Percentiles rank a stretch among this genome's conserved stretches.
These are phyloP conservation scores for Mohoua ochrocephala DNA, from an alignment of 2,113 vertebrate species.

Conservation along the genomic window DNA sequence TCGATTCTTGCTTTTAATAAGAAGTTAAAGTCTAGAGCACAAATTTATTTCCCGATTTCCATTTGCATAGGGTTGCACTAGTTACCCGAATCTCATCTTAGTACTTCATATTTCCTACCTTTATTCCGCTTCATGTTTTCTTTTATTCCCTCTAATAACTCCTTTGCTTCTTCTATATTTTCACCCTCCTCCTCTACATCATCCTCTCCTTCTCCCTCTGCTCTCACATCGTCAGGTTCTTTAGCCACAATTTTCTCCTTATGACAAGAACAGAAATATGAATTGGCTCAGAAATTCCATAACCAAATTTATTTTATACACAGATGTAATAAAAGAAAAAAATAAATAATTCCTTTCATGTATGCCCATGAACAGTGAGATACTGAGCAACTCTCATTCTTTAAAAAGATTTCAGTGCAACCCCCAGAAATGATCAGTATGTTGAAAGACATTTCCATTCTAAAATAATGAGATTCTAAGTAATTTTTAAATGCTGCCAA, in stretches of 20 bases:
- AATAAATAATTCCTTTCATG: not conserved
- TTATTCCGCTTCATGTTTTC: constrained; percentile 78
- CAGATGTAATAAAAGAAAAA: not conserved
- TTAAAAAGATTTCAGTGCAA: not conserved
- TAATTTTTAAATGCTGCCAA: not conserved
- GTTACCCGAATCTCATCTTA: not conserved
- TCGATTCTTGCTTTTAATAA: not conserved
- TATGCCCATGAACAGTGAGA: not conserved
- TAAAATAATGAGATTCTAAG: not conserved
- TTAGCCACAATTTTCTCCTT: constrained; percentile 63
- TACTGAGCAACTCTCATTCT: not conserved
- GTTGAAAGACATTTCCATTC: not conserved
- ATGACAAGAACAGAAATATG: not conserved
- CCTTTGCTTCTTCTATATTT: constrained; percentile 59
- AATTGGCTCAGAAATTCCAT: not conserved
- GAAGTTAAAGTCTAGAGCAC: not conserved
- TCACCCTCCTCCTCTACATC: constrained; percentile 53
- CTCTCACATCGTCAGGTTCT: not conserved
- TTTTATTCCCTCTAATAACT: constrained; percentile 75
- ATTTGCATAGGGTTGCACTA: not conserved
- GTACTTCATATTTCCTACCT: constrained; percentile 60
- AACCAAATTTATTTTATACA: not conserved
- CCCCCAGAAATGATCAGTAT: not conserved
- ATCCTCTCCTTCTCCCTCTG: not conserved
- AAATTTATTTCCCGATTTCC: not conserved